Evolutionary conservation across 2,113 vertebrate genomes (phyloP), one percentile per base, ranked within the genome.

Genomic region (Microtus oregoni): DNA sequence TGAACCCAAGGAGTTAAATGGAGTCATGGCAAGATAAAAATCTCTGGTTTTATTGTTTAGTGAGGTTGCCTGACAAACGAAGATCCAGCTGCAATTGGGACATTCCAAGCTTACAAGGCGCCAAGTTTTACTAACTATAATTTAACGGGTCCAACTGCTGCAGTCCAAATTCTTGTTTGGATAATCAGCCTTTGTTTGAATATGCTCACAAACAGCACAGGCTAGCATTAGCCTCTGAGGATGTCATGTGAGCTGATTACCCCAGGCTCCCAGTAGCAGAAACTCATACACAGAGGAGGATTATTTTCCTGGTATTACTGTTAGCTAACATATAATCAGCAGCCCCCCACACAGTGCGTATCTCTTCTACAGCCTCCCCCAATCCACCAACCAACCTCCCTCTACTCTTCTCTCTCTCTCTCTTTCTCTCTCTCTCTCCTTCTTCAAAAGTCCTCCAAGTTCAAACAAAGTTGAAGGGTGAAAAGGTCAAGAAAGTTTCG

Each of bases 151-250:
- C 98, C 95, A 88, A 97, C 97, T 98, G 98, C 97, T 97, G 97
- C 98, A 98, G 98, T 98, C 98, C 98, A 98, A 98, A 98, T 99
- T 99, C 98, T 98, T 98, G 98, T 99, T 99, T 98, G 98, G 98
- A 99, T 99, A 99, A 99, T 99, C 98, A 97, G 97, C 98, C 99
- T 99, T 99, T 99, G 99, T 99, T 98, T 98, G 99, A 99, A 95
- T 98, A 98, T 96, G 98, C 95, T 98, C 97, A 97, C 96, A 98
- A 97, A 98, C 97, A 98, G 98, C 93, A 94, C 96, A 98, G 98
- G 98, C 98, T 98, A 98, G 98, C 98, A 98, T 98, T 98, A 99
- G 98, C 98, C 98, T 98, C 95, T 94, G 98, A 98, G 98, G 96
- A 98, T 98, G 99, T 99, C 98, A 99, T 99, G 98, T 99, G 99